Evolutionary conservation across 2,797 vertebrate species (phyloP), one percentile per base, ranked within the genome.

Genomic region (Esox lucius): DNA sequence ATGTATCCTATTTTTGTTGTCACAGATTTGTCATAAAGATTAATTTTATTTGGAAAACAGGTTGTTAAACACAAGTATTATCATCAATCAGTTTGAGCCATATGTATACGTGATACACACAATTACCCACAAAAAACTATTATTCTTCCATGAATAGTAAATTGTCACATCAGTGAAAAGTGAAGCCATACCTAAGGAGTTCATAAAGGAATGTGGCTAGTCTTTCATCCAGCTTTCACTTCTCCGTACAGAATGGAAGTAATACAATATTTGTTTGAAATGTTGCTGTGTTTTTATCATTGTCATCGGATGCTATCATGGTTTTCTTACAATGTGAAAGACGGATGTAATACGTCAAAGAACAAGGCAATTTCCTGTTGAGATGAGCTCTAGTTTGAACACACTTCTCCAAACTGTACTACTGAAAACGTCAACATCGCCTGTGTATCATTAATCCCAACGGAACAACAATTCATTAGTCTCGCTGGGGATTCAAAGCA

Each of bases 401-500:
- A 51, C 12, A 4, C 13, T 68, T 39, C 39, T n/a, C 12, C 28
- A 31, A 68, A 46, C n/a, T 24, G 12, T 24, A 28, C 46, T 4
- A 56, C 72, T 6, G 42, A 65, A 2, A 8, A 64, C 31, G 65
- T 28, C 53, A 39, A 19, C 22, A 22, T 78, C 75, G 42, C 28
- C 26, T 78, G 67, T 73, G 70, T 68, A 13, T 70, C 68, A 48
- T 53, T 61, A 62, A 69, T 83, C 84, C 79, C 78, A 78, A 87
- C 84, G 84, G 76, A 81, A 81, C 71, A 77, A 83, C 69, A 79
- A 76, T 74, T 71, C 72, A 71, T 80, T 48, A 26, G 78, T 62
- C 56, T 74, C 80, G 85, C 78, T 79, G 83, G 69, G 67, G 75
- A 84, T 76, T 67, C 80, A 66, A 87, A 75, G 82, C 75, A 81